phyloP scores from a whole-genome alignment of 2,888 invertebrate species.

The Galeopsomyia nigrocyanea region DNA sequence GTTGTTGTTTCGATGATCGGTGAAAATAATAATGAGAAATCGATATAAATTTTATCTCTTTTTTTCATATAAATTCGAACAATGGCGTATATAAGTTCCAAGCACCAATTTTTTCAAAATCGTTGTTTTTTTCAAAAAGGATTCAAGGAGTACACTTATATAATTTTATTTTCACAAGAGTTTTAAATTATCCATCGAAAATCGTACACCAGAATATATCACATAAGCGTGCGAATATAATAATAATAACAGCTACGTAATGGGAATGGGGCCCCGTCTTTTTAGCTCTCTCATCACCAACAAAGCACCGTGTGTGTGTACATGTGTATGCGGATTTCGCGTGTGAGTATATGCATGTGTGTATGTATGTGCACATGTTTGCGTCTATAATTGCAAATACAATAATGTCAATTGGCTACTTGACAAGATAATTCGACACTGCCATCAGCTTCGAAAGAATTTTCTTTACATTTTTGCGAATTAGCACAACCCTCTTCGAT shows the following conservation, averaged over 20 bases:
- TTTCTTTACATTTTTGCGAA: slow-evolving; percentile 14
- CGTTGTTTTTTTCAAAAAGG: too few species aligned
- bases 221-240: slow-evolving; percentile 2
- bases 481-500: slow-evolving; percentile 22
- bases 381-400: slow-evolving; percentile 29
- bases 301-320: slow-evolving; percentile 39
- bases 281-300: slow-evolving; percentile 23
- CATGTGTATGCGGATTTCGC: neutral
- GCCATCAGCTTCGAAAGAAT: slow-evolving; percentile 35
- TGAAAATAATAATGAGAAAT: slow-evolving; percentile 6
- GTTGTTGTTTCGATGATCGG: slow-evolving; percentile 11
- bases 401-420: slow-evolving; percentile 21
- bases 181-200: too few species aligned
- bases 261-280: slow-evolving; percentile 18
- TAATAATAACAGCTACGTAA: neutral
- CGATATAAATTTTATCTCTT: slow-evolving; percentile 5
- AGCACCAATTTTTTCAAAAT: too few species aligned
- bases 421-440: slow-evolving; percentile 21
- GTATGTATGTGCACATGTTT: neutral
- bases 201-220: slow-evolving; percentile 6
- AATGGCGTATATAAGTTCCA: too few species aligned
- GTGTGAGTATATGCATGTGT: slow-evolving; percentile 1
- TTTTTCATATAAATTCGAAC: neutral
- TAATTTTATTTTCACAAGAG: too few species aligned
- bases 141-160: too few species aligned